Base-by-base conservation (phyloP, 2,888 invertebrate genomes). In the Halictus quadricinctus region DNA sequence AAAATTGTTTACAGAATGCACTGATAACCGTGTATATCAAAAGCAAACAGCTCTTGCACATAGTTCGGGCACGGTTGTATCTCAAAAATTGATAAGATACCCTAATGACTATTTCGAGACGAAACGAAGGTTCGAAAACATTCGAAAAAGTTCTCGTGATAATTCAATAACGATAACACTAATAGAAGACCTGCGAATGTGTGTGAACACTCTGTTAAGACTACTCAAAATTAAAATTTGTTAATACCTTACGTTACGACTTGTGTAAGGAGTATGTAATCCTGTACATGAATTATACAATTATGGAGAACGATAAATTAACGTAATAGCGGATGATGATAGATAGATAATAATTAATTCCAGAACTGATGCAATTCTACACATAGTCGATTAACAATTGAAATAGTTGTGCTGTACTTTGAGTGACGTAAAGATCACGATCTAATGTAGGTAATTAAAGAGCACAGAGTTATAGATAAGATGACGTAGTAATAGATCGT, bases 1-100 rank as follows among this genome's bases (percentile, higher is more conserved):
- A 29, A 64, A 64, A 69, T 69, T 69, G 66, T 69, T 69, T 69
- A 41, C 66, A 36, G 41, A 41, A 69, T 69, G 36, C 66, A 41
- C 10, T 4, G 66, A 41, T 69, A 69, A 69, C 36, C 36, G 18
- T 18, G 36, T 21, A 21, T 54, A 54, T 36, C 36, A 25, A 64
- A 64, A 64, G 29, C 60, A 64, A 36, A 66, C 66, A 66, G 29
- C 36, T 15, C 18, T 18, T 66, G 36, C 10, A 1, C 8, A 18
- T 66, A 21, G 66, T 41, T 69, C 36, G 66, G 13, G 5, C 10
- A 69, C 18, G 5, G 36, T 21, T 41, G 36, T 69, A 41, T 69
- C 36, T 36, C 36, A 41, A 36, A 21, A 69, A 36, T 41, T 13
- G 66, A 69, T 69, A 41, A 69, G 66, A 69, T 69, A 69, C 8